These are phyloP conservation scores for Hydra vulgaris DNA, from an alignment of 30 jellyfish, hydroid and myxozoan genomes.

Conservation along the genomic window DNA sequence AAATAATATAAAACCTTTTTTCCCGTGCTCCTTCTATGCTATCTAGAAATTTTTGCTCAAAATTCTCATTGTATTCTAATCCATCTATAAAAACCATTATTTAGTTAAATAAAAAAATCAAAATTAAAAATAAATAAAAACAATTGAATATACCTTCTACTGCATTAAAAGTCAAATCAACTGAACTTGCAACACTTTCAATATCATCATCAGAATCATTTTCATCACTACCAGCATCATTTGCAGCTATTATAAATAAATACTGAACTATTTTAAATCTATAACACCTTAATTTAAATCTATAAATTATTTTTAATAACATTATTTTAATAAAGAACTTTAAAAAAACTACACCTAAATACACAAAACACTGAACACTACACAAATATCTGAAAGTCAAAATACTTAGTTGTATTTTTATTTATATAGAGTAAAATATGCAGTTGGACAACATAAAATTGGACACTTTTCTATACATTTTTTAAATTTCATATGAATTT, in stretches of 20 bases:
- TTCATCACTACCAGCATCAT: background rate
- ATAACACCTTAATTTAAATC: no score
- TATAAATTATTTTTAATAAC: no score
- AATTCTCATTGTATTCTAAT: slow-evolving; percentile 22
- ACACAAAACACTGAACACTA: no score
- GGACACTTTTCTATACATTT: no score
- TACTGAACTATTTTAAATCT: no score
- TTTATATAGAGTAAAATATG: no score
- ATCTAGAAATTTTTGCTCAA: slow-evolving; percentile 21
- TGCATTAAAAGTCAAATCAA: slow-evolving; percentile 3
- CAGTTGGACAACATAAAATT: no score
- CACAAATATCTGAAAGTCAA: no score
- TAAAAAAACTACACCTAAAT: background rate
- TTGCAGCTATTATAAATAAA: background rate
- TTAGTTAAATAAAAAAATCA: background rate
- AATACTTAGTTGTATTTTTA: no score
- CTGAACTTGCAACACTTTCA: slow-evolving; percentile 82
- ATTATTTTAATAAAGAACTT: no score
- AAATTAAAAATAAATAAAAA: background rate
- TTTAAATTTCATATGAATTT: no score
- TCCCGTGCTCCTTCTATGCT: slow-evolving; percentile 27
- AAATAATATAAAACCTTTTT: slow-evolving; percentile 20
- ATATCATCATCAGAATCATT: slow-evolving; percentile 50
- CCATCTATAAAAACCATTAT: slow-evolving; percentile 18
- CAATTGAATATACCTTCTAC: slow-evolving; percentile 12